phyloP scores from a whole-genome alignment of 2,797 vertebrate species.

The Luscinia megarhynchos region DNA sequence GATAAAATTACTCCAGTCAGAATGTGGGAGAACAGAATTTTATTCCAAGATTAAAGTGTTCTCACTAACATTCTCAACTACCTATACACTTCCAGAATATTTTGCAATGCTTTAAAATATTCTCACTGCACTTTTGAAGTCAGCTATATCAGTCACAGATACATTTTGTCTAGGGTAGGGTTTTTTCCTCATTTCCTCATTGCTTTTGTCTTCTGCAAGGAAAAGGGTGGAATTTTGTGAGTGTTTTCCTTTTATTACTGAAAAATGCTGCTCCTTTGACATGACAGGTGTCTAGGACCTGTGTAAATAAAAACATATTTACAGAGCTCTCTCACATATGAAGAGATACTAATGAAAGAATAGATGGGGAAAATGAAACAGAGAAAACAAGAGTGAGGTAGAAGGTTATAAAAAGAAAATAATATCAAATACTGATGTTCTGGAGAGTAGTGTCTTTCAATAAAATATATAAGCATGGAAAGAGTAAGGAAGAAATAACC shows the following conservation, averaged over 20 bases:
- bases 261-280: conserved; percentile 22
- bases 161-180: background rate
- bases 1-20: background rate
- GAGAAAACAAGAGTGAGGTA: background rate
- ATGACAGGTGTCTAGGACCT: background rate
- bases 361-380: background rate
- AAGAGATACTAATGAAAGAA: background rate
- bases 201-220: background rate
- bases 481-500: background rate
- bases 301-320: background rate
- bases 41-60: conserved; percentile 9
- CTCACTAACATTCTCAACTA: conserved; percentile 17
- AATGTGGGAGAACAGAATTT: background rate
- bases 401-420: background rate
- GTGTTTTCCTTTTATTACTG: conserved; percentile 37
- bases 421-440: background rate
- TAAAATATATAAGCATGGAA: background rate
- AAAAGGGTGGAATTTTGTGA: background rate
- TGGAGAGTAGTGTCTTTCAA: background rate
- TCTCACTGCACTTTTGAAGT: conserved; percentile 6
- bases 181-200: background rate
- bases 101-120: conserved; percentile 34
- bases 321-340: background rate
- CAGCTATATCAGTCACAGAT: background rate
- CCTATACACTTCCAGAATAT: conserved; percentile 8